Evolutionary conservation across 2,113 vertebrate species (phyloP), one percentile per base, ranked within the genome.

Genomic region (Sakesphorus luctuosus): DNA sequence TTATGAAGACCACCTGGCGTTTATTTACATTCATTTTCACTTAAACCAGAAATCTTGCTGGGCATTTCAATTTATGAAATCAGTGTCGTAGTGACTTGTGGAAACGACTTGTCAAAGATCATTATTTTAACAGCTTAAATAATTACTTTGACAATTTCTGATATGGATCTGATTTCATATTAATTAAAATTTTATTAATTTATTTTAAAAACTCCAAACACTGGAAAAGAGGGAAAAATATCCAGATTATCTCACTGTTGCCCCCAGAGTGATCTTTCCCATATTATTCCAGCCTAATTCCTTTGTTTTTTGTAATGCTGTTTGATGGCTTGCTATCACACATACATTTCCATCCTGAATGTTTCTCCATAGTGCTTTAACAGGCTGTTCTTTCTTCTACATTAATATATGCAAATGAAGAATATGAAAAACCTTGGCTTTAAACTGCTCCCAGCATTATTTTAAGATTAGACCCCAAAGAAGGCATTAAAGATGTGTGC

Each of bases 1-100:
- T 7, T n/a, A 55, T 73, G 21, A 36, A 36, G 28, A 66, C 75
- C 29, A 68, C 26, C 13, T 55, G 16, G 16, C 20, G 79, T 61
- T 68, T 83, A 56, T 68, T 88, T 85, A 82, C 36, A 50, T 38
- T 68, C 28, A 47, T 81, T 74, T 78, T 78, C 18, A 65, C 16
- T 65, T 49, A 76, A 83, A 83, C 52, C 6, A 56, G 35, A 65
- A 88, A 61, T 73, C 26, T 76, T 79, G 14, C 38, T 73, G 62
- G 82, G 28, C n/a, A 83, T 87, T 90, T 84, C 29, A 87, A 16
- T 87, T 87, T 84, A 84, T 63, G 26, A 89, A 84, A 81, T 89
- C 44, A 81, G 38, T 38, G 35, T 72, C 52, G 78, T 4, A 62
- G 23, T 38, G 43, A 90, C 35, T 87, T 62, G 29, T 9, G 63